Evolutionary conservation across 2,888 invertebrate genomes (phyloP), one percentile per base, ranked within the genome.

Genomic region (Ennomos fuscantarius): DNA sequence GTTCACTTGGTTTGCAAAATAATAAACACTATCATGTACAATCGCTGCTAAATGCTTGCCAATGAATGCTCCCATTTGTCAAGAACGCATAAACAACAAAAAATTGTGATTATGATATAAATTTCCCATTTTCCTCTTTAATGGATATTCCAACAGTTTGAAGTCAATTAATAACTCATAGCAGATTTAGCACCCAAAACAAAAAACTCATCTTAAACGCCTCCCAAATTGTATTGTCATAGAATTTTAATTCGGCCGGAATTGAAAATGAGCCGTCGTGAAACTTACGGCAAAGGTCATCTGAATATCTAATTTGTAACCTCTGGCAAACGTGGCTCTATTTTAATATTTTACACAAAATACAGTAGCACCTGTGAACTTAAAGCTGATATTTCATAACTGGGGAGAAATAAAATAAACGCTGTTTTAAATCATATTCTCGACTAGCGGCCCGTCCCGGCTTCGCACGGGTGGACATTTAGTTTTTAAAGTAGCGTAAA

Each of bases 311-410:
- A 82, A 85, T 85, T 84, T 80, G 81, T 79, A 77, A 79, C 76
- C 73, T 72, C 75, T 65, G 70, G 64, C 70, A 62, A 73, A 70
- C 75, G 72, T 68, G 73, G 74, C 72, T 70, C 73, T 70, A 75
- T 81, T 80, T 81, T 83, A 81, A 86, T 85, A 84, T 84, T 86
- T 84, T 78, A 86, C 76, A 79, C 76, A 73, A 81, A 82, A 84
- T 79, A 81, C 72, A 72, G 81, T 76, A 80, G 77, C 84, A 86
- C 84, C 84, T 86, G 83, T 65, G 65, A 62, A 72, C 70, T 79
- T 80, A 78, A 84, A 81, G 80, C 79, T 80, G 68, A 66, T 69
- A 75, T 78, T 81, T 78, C 72, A 73, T 74, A 73, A 72, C 73
- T 72, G 72, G 68, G 60, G 71, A 67, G 66, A 68, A 63, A 72